phyloP scores from a whole-genome alignment of 2,888 invertebrate species.

The Scaptomyza flava region DNA sequence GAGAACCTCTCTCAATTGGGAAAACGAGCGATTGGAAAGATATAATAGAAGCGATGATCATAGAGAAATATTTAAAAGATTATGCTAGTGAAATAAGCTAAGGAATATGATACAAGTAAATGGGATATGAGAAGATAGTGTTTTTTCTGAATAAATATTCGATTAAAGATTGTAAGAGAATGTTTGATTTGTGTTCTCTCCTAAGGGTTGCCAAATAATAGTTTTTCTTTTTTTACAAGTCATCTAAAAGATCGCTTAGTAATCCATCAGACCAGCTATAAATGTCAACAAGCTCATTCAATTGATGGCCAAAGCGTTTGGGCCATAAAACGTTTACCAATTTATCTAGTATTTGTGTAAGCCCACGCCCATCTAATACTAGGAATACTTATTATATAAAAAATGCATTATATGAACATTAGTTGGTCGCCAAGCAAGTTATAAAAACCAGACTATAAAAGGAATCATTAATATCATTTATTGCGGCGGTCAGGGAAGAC shows the following conservation, averaged over 20 bases:
- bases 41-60: not conserved
- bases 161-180: not conserved
- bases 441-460: slow-evolving; percentile 56
- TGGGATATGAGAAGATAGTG: not conserved
- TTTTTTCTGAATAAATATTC: not conserved
- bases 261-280: slow-evolving; percentile 61
- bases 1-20: not conserved
- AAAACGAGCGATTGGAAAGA: not conserved
- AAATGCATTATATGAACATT: slow-evolving; percentile 72
- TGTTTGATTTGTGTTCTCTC: not conserved
- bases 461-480: slow-evolving; percentile 65
- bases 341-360: slow-evolving; percentile 5
- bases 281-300: slow-evolving; percentile 34
- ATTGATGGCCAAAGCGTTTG: slow-evolving; percentile 32
- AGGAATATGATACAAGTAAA: not conserved
- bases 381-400: slow-evolving; percentile 36
- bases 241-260: slow-evolving; percentile 49
- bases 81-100: not conserved
- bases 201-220: not conserved
- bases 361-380: not conserved
- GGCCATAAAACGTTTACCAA: slow-evolving; percentile 52
- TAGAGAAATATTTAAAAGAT: too few relatives aligned
- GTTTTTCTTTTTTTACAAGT: not conserved
- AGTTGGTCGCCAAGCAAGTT: slow-evolving; percentile 52
- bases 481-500: slow-evolving; percentile 32